Base-by-base conservation (phyloP, 1,140 invertebrate species). In the Zaprionus ghesquierei region DNA sequence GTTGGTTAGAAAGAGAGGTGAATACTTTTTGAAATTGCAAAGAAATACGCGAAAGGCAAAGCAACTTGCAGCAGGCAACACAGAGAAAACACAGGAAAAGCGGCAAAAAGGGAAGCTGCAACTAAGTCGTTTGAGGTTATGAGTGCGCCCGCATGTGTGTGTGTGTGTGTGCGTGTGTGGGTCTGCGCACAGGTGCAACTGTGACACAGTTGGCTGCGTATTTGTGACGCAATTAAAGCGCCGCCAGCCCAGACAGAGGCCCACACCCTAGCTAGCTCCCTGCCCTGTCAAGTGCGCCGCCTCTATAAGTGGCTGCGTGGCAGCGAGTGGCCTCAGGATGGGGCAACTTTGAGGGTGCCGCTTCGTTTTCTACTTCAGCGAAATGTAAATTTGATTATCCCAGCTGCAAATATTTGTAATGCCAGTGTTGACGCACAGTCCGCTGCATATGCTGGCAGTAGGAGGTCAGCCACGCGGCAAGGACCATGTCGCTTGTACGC, bases 341-440 rank as follows among this genome's bases (percentile, higher is more conserved):
- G 10, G 18, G 55, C 8, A 25, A n/a, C 15, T 54, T 27, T 46
- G 25, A 29, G 53, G 38, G 29, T n/a, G n/a, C 46, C 60, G 65
- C 74, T 79, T 81, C 75, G 74, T 70, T 78, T 81, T 76, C 70
- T 69, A 82, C 79, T 84, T 80, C 59, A 75, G 68, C 63, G 70
- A 87, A 87, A 87, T 87, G 84, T 87, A 87, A 89, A 89, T 89
- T 89, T 89, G 84, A 89, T 89, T 89, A 89, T 84, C 80, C 73
- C 60, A 69, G 77, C 15, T 54, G 79, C 70, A 89, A 89, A 89
- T 89, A 89, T 89, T 87, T 89, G 79, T 18, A 5, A 13, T 68
- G 56, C 50, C 53, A 65, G 51, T 58, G 56, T 64, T 64, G 61
- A 38, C 46, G 49, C 25, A 41, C 35, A 44, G 46, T 74, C 49